Conservation (phyloP, 1,140 invertebrate species). For the Papilio aristodemus region DNA sequence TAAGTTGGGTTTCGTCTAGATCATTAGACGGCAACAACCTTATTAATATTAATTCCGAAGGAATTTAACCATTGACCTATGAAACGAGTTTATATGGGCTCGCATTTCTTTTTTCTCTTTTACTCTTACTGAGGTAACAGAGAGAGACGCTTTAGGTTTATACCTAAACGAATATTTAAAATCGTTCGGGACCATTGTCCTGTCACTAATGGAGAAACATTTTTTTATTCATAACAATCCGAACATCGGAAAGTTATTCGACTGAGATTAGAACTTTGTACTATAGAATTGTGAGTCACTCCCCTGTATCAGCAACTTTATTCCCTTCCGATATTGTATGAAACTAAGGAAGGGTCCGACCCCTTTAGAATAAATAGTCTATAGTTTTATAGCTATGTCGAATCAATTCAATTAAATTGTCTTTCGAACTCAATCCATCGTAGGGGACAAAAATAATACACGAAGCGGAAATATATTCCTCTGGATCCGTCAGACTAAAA, state of each 20-base stretch:
- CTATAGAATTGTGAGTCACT: not conserved
- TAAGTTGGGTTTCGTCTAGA: not conserved
- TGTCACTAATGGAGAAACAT: no score
- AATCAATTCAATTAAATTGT: slow-evolving; percentile 2
- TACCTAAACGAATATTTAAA: not conserved
- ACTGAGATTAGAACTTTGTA: not conserved
- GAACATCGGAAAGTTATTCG: no score
- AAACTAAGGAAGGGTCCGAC: slow-evolving; percentile 21
- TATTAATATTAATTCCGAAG: slow-evolving; percentile 2
- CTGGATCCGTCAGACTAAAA: not conserved
- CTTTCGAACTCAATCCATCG: not conserved
- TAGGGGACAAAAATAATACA: not conserved
- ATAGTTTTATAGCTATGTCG: not conserved
- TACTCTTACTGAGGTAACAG: not conserved
- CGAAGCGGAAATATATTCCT: not conserved
- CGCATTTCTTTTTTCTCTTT: not conserved
- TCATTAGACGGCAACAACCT: not conserved
- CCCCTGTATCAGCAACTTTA: not conserved
- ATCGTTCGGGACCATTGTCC: not conserved
- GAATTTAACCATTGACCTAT: not conserved
- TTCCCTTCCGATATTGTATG: not conserved
- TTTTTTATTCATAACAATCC: no score
- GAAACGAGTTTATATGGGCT: not conserved
- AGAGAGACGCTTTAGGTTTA: not conserved
- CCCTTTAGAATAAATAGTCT: slow-evolving; percentile 14